A percentile compares a stretch with the other conserved stretches of the same genome.
Conservation (phyloP, 2,888 invertebrate species). For the Diarsia dahlii region DNA sequence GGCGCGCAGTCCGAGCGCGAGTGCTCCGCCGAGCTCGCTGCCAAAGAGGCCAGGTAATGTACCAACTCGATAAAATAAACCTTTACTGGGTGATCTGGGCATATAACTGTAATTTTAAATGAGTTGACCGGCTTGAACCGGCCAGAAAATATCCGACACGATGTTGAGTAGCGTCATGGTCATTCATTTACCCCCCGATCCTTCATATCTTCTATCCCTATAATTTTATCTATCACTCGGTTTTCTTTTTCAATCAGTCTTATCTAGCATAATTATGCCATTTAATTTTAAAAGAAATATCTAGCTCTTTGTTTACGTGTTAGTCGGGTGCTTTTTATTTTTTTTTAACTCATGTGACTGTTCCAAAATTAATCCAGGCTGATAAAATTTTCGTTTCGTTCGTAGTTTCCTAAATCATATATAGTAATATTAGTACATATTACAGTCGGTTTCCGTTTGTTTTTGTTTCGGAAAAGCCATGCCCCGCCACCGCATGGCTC, state of each 20-base stretch:
- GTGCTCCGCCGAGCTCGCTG: constrained; percentile 79
- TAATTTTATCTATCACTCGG: too few relatives aligned
- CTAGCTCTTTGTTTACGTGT: too few relatives aligned
- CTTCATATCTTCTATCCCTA: background rate
- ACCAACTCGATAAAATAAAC: too few relatives aligned
- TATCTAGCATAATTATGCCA: background rate
- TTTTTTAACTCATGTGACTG: too few relatives aligned
- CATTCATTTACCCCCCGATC: background rate
- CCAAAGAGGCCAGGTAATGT: constrained; percentile 81
- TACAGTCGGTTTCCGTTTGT: too few relatives aligned
- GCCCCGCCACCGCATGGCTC: too few relatives aligned
- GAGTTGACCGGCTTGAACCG: background rate
- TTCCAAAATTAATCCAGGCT: too few relatives aligned
- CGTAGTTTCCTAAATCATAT: too few relatives aligned
- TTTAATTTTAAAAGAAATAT: background rate
- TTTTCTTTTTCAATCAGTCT: background rate
- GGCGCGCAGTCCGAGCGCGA: constrained; percentile 83
- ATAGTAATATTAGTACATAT: too few relatives aligned
- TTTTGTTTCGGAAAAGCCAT: too few relatives aligned
- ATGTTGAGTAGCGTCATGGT: background rate
- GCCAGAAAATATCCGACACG: background rate
- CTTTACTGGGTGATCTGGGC: background rate
- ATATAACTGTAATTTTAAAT: background rate
- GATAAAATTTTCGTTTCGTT: too few relatives aligned
- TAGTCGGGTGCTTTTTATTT: too few relatives aligned